Evolutionary conservation across 2,113 vertebrate genomes (phyloP).

Genomic region (Hippocampus guttulatus): DNA sequence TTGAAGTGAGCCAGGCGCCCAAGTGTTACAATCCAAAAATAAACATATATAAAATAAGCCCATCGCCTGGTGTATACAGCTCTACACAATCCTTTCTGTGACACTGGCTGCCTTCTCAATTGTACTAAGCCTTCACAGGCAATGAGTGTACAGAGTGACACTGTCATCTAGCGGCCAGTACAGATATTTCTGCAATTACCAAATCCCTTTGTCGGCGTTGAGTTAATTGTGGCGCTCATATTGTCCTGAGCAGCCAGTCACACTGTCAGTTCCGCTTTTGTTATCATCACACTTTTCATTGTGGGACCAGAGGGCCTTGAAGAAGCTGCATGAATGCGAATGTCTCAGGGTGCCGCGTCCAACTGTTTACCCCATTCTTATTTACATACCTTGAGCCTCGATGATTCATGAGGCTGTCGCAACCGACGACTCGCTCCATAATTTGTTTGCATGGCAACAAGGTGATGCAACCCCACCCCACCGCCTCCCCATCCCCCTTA

Average conservation of each 20-base stretch:
- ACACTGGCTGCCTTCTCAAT: too few relatives aligned
- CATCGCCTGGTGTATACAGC: too few relatives aligned
- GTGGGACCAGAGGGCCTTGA: background rate
- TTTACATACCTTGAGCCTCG: background rate
- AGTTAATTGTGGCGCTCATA: too few relatives aligned
- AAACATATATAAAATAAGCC: too few relatives aligned
- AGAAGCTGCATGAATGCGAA: background rate
- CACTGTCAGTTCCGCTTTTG: background rate
- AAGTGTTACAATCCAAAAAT: too few relatives aligned
- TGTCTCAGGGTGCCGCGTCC: background rate
- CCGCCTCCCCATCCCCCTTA: conserved; percentile 1
- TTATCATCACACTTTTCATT: background rate
- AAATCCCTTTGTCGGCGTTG: too few relatives aligned
- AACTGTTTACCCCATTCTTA: background rate
- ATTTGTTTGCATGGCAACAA: conserved; percentile 45
- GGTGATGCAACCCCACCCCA: conserved; percentile 13
- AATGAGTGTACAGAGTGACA: too few relatives aligned
- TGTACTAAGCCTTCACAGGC: too few relatives aligned
- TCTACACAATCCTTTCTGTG: too few relatives aligned
- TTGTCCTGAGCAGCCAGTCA: background rate
- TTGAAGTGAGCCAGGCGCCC: too few relatives aligned
- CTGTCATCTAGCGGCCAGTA: too few relatives aligned
- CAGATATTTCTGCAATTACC: too few relatives aligned
- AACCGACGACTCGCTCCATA: conserved; percentile 29
- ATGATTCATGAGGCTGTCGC: background rate